These are phyloP conservation scores for Quiscalus mexicanus DNA, from an alignment of 2,113 vertebrate species.

Conservation along the genomic window DNA sequence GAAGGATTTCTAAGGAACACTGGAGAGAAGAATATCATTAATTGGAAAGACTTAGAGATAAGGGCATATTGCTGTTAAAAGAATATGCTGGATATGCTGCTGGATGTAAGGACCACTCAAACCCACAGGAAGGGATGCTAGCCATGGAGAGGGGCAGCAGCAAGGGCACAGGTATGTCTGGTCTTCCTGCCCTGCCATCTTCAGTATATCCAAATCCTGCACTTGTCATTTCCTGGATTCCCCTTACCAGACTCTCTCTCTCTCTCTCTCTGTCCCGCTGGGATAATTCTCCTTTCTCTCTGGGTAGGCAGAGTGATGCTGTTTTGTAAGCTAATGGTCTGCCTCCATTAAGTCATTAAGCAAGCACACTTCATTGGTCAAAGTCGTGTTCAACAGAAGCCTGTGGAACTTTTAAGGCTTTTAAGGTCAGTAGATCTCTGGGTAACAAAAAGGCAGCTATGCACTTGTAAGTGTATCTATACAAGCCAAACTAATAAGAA, in stretches of 20 bases:
- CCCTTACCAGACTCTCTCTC: neutral
- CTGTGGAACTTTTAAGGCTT: too few relatives aligned
- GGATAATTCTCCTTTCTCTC: slow-evolving; percentile 21
- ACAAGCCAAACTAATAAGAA: neutral
- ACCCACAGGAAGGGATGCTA: too few relatives aligned
- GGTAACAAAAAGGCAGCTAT: neutral
- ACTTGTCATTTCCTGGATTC: neutral
- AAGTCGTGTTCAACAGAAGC: slow-evolving; percentile 11
- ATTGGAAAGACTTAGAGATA: neutral
- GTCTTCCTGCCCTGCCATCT: too few relatives aligned
- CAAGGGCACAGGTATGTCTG: too few relatives aligned
- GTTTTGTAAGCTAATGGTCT: slow-evolving; percentile 35
- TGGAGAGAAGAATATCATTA: neutral
- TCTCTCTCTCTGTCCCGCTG: neutral
- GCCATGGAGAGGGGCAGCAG: too few relatives aligned
- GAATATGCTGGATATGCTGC: too few relatives aligned
- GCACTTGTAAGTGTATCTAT: neutral
- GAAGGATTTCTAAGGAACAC: neutral
- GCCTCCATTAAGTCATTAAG: slow-evolving; percentile 49
- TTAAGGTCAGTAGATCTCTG: slow-evolving; percentile 13
- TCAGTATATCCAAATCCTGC: neutral
- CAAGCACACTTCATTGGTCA: neutral
- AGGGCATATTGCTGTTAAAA: neutral
- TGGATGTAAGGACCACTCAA: too few relatives aligned
- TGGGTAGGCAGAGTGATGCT: slow-evolving; percentile 7